Base-by-base conservation (phyloP, 2,113 vertebrate species). In the Labeo catla region DNA sequence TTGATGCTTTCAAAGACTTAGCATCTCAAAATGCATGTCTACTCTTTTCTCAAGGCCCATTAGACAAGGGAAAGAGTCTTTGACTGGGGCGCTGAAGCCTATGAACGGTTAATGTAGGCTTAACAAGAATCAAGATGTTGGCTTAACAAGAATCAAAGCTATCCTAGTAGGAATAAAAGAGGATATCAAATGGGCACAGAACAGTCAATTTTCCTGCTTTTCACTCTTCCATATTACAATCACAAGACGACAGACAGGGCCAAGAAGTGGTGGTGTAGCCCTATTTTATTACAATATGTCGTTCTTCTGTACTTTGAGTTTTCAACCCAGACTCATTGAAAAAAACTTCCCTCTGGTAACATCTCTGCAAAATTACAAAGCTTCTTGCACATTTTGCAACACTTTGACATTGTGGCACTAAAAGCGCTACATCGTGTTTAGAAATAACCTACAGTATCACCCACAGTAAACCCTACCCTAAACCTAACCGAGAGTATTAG, bases 1-100 rank as follows among this genome's bases (percentile, higher is more conserved):
- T 36, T 82, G 63, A 82, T 82, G 45, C 61, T 82, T 52, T 82
- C 63, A 68, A 82, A 82, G 80, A 68, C 57, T 80, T 23, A 76
- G 59, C 39, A 66, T 49, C 59, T 47, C 36, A 2, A 81, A 81
- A 28, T 34, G 43, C 45, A 80, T 7, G 79, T 81, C 61, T 63
- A 66, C 9, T 70, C 28, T 36, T 70, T 82, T 70, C n/a, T 82
- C 28, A 52, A n/a, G 63, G 28, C 47, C 47, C 81, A 70, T 82
- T 82, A 54, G 47, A 70, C 63, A 49, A 82, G 28, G 15, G 6
- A 52, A 52, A 39, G 63, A 70, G 23, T 23, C 16, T 82, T 65
- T 70, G 47, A 52, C 15, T 82, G 23, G 45, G 43, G 23, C 8
- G 28, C 23, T 34, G 45, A 82, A 68, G 63, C 63, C 28, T 7